Percentiles rank a stretch among this genome's conserved stretches.
Evolutionary conservation across 1,140 invertebrate species (phyloP).

Genomic region (Ceratina calcarata): DNA sequence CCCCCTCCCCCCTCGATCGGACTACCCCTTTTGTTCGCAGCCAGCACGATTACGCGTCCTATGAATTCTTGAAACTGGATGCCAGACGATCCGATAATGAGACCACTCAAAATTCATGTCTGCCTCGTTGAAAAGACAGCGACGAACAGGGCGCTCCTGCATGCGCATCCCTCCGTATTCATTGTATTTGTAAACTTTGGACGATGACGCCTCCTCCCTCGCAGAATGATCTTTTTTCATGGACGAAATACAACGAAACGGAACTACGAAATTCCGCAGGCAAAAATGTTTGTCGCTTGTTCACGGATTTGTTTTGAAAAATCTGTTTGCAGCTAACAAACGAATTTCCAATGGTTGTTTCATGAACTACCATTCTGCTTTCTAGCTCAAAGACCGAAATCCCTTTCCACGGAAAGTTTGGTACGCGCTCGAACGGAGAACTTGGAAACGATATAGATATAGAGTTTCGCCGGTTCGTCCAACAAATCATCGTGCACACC

Average conservation of each 20-base stretch:
- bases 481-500: slow-evolving; percentile 32
- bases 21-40: slow-evolving; percentile 40
- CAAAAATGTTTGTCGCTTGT: neutral
- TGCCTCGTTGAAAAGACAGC: slow-evolving; percentile 35
- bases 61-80: slow-evolving; percentile 47
- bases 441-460: slow-evolving; percentile 27
- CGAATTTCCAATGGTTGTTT: too few species aligned
- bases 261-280: neutral
- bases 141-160: neutral
- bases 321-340: too few species aligned
- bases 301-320: too few species aligned
- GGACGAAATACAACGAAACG: neutral
- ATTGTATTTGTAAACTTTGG: slow-evolving; percentile 37
- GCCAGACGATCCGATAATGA: slow-evolving; percentile 49
- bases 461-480: slow-evolving; percentile 26
- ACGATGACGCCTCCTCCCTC: slow-evolving; percentile 5
- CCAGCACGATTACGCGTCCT: slow-evolving; percentile 44
- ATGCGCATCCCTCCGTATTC: slow-evolving; percentile 17
- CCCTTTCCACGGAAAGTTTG: slow-evolving; percentile 4
- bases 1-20: slow-evolving; percentile 21
- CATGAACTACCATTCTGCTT: neutral
- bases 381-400: neutral
- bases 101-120: slow-evolving; percentile 52
- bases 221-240: neutral
- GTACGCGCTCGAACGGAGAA: neutral